Evolutionary conservation across 37 sponge, comb jelly and placozoan genomes (phyloP), one percentile per base, ranked within the genome.

Genomic region (Dysidea cf. avara): DNA sequence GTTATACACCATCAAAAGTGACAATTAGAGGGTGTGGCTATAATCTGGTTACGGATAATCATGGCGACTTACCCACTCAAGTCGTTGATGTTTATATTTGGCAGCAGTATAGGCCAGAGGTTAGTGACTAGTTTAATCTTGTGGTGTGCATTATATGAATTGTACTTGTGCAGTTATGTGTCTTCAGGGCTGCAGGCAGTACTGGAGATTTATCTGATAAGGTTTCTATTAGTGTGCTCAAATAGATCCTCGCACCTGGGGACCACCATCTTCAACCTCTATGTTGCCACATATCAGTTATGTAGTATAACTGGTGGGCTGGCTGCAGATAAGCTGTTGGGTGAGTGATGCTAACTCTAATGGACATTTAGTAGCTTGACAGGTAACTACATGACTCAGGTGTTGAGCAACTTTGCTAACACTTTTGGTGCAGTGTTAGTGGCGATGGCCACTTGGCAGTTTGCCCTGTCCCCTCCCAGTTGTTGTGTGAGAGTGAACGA

Each of bases 361-460:
- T 9, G 46, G 20, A 67, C 9, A 5, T n/a, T 35, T 63, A 3
- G 18, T n/a, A 25, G 24, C 0, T 52, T 39, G 47, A 0, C 56
- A 86, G 87, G 87, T 9, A 88, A 88, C 66, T 83, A 64, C 56
- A n/a, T 32, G 14, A 82, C 79, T 47, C 89, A 88, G 32, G 56
- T 66, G 26, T 1, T 83, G 0, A 59, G 77, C 7, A 75, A 61
- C 31, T 26, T 82, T 0, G 5, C 77, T 0, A 34, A 46, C 21
- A 72, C 68, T 33, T 0, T 64, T 28, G 74, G 83, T 14, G 20
- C 72, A 13, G 35, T 31, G 20, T 43, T 88, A 3, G 20, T 83
- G 0, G 39, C 78, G 32, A 55, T 88, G 21, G 33, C 83, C 34
- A 48, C 89, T 39, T 88, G 89, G 89, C 89, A 88, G 67, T 74